phyloP scores from a whole-genome alignment of 2,113 vertebrate species.

The Gobius niger region DNA sequence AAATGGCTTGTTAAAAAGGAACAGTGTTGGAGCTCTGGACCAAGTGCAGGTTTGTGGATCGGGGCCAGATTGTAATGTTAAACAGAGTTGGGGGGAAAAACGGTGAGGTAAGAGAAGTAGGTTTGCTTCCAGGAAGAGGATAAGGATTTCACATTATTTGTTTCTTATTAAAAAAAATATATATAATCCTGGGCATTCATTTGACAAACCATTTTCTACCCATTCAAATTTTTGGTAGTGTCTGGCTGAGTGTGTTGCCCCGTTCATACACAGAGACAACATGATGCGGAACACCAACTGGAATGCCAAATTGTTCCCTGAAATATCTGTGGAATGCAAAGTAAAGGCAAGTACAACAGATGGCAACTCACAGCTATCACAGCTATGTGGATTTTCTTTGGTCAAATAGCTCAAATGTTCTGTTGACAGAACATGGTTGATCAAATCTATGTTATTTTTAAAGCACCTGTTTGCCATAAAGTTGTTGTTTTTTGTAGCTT shows the following conservation, averaged over 20 bases:
- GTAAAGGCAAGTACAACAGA: constrained; percentile 34
- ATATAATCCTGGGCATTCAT: background rate
- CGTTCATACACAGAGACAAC: constrained; percentile 21
- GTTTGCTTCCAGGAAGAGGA: constrained; percentile 13
- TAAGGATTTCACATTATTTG: constrained; percentile 12
- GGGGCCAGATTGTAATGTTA: constrained; percentile 24
- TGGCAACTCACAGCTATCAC: constrained; percentile 20
- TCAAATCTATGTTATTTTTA: background rate
- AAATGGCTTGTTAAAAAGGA: constrained; percentile 12
- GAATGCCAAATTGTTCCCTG: constrained; percentile 44
- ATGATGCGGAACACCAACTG: constrained; percentile 56
- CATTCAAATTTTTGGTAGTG: constrained; percentile 12
- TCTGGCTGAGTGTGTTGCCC: background rate
- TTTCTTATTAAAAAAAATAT: constrained; percentile 14
- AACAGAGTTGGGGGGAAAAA: constrained; percentile 14
- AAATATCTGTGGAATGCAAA: constrained; percentile 52
- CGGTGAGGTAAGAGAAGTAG: constrained; percentile 5
- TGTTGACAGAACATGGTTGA: background rate
- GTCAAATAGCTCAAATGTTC: background rate
- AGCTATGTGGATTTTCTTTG: constrained; percentile 12
- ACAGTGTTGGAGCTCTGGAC: background rate
- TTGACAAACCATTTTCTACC: background rate
- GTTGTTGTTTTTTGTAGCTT: background rate
- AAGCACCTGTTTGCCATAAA: background rate
- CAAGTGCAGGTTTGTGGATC: constrained; percentile 10